These are phyloP conservation scores for Solenopsis fugax DNA, from an alignment of 1,140 invertebrate species.

Conservation along the genomic window DNA sequence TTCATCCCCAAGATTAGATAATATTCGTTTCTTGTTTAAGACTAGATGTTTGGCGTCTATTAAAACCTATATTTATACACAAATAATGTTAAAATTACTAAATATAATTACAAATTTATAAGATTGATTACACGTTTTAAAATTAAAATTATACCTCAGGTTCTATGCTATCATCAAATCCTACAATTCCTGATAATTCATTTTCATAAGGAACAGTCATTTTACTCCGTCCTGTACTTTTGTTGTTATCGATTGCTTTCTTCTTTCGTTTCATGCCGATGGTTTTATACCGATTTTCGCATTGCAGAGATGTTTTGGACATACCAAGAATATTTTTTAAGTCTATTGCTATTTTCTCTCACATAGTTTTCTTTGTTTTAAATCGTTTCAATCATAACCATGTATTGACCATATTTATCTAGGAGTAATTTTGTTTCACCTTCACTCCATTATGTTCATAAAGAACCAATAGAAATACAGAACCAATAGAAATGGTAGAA, in stretches of 20 bases:
- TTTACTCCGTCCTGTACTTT: background rate
- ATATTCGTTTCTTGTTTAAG: background rate
- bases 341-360: background rate
- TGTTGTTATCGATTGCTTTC: background rate
- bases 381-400: conserved; percentile 3
- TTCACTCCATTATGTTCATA: background rate
- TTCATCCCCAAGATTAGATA: background rate
- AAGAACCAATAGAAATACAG: too few species aligned
- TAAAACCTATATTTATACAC: background rate
- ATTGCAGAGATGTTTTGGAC: conserved; percentile 12
- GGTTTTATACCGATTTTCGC: background rate
- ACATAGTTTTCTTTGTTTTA: conserved; percentile 11
- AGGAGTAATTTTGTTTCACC: background rate
- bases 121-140: conserved; percentile 1
- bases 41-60: background rate
- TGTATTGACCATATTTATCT: conserved; percentile 1
- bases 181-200: too few species aligned
- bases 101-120: conserved; percentile 10
- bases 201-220: background rate
- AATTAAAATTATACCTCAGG: too few species aligned
- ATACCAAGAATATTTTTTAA: conserved; percentile 10
- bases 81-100: conserved; percentile 5
- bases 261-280: background rate
- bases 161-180: too few species aligned
- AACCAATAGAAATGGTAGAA: too few species aligned